Evolutionary conservation across 2,113 vertebrate species (phyloP), one percentile per base, ranked within the genome.

Genomic region (Oryzias melastigma): DNA sequence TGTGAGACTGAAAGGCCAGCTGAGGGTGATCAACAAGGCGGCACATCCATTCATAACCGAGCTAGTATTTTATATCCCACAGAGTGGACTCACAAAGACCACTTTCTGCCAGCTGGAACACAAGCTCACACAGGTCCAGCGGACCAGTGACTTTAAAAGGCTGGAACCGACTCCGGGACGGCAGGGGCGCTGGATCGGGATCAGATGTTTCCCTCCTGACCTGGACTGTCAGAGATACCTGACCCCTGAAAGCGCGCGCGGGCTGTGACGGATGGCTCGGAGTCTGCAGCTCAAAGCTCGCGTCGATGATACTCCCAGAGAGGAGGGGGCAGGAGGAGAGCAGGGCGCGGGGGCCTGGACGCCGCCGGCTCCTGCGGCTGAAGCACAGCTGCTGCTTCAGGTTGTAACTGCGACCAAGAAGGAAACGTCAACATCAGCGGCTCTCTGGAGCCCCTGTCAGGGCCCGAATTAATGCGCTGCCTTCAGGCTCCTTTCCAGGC

Each of bases 221-320:
- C 72, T 48, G 5, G 51, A 25, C 72, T 44, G 78, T 72, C 78
- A 67, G 64, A 70, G 81, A 82, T 55, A 82, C 70, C 77, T 40
- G 79, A 86, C 50, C 71, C 70, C 75, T 50, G 69, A 79, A 84
- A 67, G 71, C 49, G 70, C 65, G 69, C n/a, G 6, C 54, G 27
- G 64, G 52, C 56, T 60, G 56, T 73, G 85, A 82, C 63, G 41
- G 67, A 81, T 57, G 62, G 65, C 65, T 22, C 12, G 14, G 35
- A 77, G 76, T 57, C 41, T 19, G 57, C 45, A 77, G 69, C 66
- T 61, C 3, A 40, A 24, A 72, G 63, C 56, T 54, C 4, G 5
- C 57, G 65, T 29, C 49, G 59, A 62, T 49, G 82, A 87, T 85
- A 79, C 80, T 87, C 85, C 82, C 82, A 77, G 45, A 73, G 82